A percentile compares a stretch with the other conserved stretches of the same genome.
Conservation (phyloP, 2,113 vertebrate species). For the Xenus cinereus region DNA sequence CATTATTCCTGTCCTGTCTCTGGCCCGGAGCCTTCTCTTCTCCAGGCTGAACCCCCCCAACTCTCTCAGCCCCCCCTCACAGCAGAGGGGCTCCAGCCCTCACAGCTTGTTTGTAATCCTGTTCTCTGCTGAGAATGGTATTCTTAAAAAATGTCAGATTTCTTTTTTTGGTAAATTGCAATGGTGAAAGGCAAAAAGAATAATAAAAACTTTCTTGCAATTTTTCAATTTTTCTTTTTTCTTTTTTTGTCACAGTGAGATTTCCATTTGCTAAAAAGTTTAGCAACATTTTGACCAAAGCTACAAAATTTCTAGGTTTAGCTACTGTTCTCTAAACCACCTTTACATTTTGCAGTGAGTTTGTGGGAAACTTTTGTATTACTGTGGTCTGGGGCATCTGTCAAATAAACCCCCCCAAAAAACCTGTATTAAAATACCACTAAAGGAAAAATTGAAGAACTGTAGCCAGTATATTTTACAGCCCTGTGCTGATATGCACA, state of each 20-base stretch:
- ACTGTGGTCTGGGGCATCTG: neutral
- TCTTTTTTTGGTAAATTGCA: neutral
- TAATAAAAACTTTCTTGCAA: neutral
- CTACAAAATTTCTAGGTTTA: neutral
- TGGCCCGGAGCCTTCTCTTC: neutral
- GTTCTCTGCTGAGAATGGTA: neutral
- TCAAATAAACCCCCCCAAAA: neutral
- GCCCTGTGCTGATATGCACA: neutral
- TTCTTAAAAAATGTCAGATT: neutral
- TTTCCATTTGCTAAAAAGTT: neutral
- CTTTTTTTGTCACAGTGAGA: neutral
- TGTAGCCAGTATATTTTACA: neutral
- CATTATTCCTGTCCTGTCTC: neutral
- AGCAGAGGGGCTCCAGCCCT: neutral
- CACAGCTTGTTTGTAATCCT: neutral
- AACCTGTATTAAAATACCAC: neutral
- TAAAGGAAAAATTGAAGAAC: neutral
- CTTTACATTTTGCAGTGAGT: neutral
- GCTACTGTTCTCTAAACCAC: neutral
- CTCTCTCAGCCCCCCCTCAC: neutral
- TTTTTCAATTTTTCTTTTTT: neutral
- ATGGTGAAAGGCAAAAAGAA: neutral
- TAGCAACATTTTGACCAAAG: neutral
- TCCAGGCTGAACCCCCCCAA: neutral
- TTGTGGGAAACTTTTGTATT: neutral